Base-by-base conservation (phyloP, 2,888 invertebrate species). In the Brenthis ino region DNA sequence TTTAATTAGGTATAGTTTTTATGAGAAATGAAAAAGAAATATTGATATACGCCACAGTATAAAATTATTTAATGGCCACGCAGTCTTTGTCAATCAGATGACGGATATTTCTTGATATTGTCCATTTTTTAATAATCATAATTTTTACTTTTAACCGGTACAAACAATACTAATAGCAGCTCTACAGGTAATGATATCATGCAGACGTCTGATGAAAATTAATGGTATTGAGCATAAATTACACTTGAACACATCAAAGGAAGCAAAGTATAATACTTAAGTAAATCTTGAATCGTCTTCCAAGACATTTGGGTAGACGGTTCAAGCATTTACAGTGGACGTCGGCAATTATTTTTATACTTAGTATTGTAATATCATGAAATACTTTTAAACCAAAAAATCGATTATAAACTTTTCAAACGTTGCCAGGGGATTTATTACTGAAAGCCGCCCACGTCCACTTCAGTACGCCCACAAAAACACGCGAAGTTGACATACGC, bases 231-330 rank as follows among this genome's bases (percentile, higher is more conserved):
- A 90, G 89, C 90, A 89, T 84, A 86, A 72, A 85, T 87, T 85
- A 85, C 83, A 81, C 81, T 85, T 88, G 90, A 91, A 90, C 89
- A 90, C 89, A 90, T 88, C 77, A 81, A 87, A 86, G 88, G 88
- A 89, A 90, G 89, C 87, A 82, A 88, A 83, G 68, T 74, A 74
- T 65, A 70, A 70, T 68, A 72, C 78, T 76, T 80, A 73, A 77
- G 75, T 80, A 78, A 77, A 74, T 78, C 70, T 71, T 70, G 75
- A 86, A 85, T 84, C 67, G 61, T 47, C 67, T 69, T 60, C 57
- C 57, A 54, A 16, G 47, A 3, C 61, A 57, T 50, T 65, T 63
- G 51, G 67, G 60, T 65, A 61, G 65, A 61, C 65, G 58, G 57
- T 55, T 67, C 70, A 67, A 68, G 12, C 57, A 68, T 57, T 65